Conservation (phyloP, 2,797 vertebrate genomes). For the Aulostomus chinensis region DNA sequence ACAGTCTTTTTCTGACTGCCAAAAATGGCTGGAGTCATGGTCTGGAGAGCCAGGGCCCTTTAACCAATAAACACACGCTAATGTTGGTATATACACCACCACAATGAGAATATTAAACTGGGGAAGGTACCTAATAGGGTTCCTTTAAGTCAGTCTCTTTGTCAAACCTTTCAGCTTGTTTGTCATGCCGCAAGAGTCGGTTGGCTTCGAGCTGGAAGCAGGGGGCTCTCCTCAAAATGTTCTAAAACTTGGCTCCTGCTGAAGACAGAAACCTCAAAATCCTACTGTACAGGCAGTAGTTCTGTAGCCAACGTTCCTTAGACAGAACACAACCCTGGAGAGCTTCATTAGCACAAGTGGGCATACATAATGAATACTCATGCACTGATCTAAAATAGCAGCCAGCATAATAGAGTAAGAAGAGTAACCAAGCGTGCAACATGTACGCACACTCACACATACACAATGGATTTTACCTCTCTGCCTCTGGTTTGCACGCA, state of each 20-base stretch:
- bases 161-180: no score
- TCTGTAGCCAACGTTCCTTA: constrained; percentile 30
- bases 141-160: no score
- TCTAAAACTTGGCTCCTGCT: background rate
- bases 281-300: background rate
- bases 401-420: constrained; percentile 41
- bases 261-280: constrained; percentile 2
- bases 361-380: constrained; percentile 47
- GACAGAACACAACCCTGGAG: constrained; percentile 34
- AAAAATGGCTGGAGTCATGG: no score
- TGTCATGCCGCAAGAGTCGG: no score
- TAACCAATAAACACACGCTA: no score
- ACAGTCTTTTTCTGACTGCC: no score
- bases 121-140: no score
- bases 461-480: constrained; percentile 49
- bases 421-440: constrained; percentile 41
- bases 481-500: constrained; percentile 46
- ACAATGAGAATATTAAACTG: no score
- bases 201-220: no score
- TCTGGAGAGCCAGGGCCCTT: no score
- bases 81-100: no score
- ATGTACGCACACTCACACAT: constrained; percentile 20
- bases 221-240: background rate
- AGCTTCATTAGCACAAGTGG: constrained; percentile 58
- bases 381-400: constrained; percentile 61